Evolutionary conservation across 2,797 vertebrate genomes (phyloP).

Genomic region (Apogon hyalosoma): DNA sequence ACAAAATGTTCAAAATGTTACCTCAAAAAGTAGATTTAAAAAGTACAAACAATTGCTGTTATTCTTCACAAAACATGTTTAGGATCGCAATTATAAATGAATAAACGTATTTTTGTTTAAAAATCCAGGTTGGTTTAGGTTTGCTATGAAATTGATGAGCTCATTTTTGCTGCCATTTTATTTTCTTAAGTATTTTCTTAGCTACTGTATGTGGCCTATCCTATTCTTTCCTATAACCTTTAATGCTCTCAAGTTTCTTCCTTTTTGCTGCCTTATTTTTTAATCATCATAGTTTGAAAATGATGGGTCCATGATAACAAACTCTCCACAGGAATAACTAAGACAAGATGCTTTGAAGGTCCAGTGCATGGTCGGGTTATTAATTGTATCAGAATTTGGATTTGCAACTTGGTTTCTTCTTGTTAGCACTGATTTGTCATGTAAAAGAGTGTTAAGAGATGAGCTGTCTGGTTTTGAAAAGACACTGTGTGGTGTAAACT

Average conservation of each 20-base stretch:
- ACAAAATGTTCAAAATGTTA: neutral
- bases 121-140: too few relatives aligned
- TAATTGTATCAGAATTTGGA: constrained; percentile 1
- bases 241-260: too few relatives aligned
- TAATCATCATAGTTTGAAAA: neutral
- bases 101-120: too few relatives aligned
- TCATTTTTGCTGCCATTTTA: neutral
- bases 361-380: neutral
- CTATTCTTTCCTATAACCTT: neutral
- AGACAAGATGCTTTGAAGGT: neutral
- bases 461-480: constrained; percentile 20
- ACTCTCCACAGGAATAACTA: neutral
- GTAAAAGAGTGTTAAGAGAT: constrained; percentile 14
- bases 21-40: too few relatives aligned
- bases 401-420: constrained; percentile 10
- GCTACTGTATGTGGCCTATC: neutral
- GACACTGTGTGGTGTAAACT: constrained; percentile 39
- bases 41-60: too few relatives aligned
- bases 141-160: neutral
- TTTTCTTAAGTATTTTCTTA: too few relatives aligned
- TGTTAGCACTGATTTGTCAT: constrained; percentile 31
- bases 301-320: neutral
- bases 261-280: neutral
- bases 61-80: too few relatives aligned
- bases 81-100: too few relatives aligned